Percentiles rank a stretch among this genome's conserved stretches.
These are phyloP conservation scores for Digitonthophagus gazella DNA, from an alignment of 2,888 invertebrate genomes.

Conservation along the genomic window DNA sequence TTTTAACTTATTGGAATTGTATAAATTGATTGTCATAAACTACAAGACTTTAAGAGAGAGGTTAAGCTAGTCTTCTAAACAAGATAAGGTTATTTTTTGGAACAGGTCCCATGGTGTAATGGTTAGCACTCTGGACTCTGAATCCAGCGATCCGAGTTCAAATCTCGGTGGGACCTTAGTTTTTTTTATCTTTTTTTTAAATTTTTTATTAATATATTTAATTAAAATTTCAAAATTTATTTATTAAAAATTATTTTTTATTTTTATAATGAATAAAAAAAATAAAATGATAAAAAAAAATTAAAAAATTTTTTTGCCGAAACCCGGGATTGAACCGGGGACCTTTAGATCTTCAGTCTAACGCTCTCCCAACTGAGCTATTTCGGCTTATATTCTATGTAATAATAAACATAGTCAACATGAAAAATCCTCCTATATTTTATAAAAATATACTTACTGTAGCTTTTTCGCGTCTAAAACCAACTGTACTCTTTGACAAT, in stretches of 20 bases:
- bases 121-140: constrained; percentile 79
- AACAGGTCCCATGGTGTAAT: constrained; percentile 68
- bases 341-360: constrained; percentile 76
- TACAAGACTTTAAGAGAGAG: too few relatives aligned
- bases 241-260: not conserved
- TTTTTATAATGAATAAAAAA: not conserved
- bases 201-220: not conserved
- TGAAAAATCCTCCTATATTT: too few relatives aligned
- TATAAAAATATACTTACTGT: constrained; percentile 52
- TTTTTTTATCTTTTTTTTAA: not conserved
- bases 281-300: not conserved
- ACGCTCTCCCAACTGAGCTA: constrained; percentile 81
- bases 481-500: constrained; percentile 72
- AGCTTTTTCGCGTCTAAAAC: constrained; percentile 77
- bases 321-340: constrained; percentile 74
- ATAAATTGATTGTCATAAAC: too few relatives aligned
- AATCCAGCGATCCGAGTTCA: constrained; percentile 80
- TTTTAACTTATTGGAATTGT: too few relatives aligned
- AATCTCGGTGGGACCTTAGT: constrained; percentile 71
- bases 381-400: constrained; percentile 62
- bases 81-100: not conserved
- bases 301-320: constrained; percentile 57
- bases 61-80: not conserved
- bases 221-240: not conserved
- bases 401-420: not conserved